Evolutionary conservation across 2,888 invertebrate genomes (phyloP).

Genomic region (Nymphalis urticae): DNA sequence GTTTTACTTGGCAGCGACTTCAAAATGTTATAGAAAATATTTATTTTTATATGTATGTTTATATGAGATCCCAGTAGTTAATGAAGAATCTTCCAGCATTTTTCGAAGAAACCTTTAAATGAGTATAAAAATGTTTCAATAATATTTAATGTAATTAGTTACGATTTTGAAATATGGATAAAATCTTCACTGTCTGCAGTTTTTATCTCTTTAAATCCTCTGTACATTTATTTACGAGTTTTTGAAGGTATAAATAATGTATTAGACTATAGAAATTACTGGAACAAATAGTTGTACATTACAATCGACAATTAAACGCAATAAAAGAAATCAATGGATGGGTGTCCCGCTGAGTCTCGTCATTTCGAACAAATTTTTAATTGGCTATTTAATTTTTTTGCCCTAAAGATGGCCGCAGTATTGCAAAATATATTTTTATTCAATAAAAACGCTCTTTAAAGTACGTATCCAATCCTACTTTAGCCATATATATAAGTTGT

Average conservation of each 20-base stretch:
- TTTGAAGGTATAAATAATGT: conserved; percentile 18
- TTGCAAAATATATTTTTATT: conserved; percentile 11
- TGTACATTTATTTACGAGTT: neutral
- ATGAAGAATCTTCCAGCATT: too few relatives aligned
- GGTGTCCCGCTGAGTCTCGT: conserved; percentile 28
- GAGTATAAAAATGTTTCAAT: too few relatives aligned
- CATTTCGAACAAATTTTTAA: conserved; percentile 31
- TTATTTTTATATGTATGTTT: too few relatives aligned
- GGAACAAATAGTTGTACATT: conserved; percentile 16
- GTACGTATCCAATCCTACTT: too few relatives aligned
- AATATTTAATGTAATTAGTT: neutral
- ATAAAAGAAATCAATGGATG: conserved; percentile 10
- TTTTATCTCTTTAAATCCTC: conserved; percentile 2
- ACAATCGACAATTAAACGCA: conserved; percentile 15
- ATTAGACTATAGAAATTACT: conserved; percentile 17
- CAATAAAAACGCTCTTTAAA: neutral
- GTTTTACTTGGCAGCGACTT: too few relatives aligned
- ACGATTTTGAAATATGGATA: neutral
- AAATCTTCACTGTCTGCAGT: neutral
- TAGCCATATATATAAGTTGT: too few relatives aligned
- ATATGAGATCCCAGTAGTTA: too few relatives aligned
- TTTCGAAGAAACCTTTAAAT: too few relatives aligned
- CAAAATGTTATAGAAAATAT: too few relatives aligned
- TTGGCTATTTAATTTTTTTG: conserved; percentile 27
- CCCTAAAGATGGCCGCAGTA: conserved; percentile 3